Evolutionary conservation across 2,797 vertebrate genomes (phyloP).

Genomic region (Apodemus agrarius): DNA sequence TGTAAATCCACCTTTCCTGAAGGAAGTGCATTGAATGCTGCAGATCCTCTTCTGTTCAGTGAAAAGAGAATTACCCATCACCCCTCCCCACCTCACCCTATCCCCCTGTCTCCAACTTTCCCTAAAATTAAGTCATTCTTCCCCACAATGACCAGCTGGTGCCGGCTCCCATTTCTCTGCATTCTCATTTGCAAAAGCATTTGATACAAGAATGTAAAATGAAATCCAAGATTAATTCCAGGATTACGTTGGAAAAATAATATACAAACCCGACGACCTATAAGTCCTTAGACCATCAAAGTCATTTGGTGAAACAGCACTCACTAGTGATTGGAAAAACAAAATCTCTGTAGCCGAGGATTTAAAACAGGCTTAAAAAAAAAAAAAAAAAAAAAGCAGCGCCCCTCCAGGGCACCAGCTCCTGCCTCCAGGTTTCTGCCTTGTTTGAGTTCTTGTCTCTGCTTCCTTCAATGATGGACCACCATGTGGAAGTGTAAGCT

Average conservation of each 20-base stretch:
- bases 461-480: background rate
- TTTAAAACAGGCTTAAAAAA: background rate
- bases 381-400: background rate
- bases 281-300: background rate
- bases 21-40: background rate
- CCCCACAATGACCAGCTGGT: background rate
- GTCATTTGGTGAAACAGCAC: background rate
- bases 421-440: background rate
- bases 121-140: slow-evolving; percentile 9
- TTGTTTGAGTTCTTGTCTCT: background rate
- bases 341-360: slow-evolving; percentile 8
- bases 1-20: background rate
- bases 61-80: background rate
- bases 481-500: background rate
- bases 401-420: background rate
- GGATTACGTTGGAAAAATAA: background rate
- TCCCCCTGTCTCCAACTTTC: background rate
- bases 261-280: background rate
- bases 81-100: background rate
- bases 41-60: background rate
- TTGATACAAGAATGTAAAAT: background rate
- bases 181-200: background rate
- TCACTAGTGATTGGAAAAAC: background rate
- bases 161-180: background rate
- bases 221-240: background rate